Evolutionary conservation across 2,797 vertebrate species (phyloP), one percentile per base, ranked within the genome.

Genomic region (Lerista edwardsae): DNA sequence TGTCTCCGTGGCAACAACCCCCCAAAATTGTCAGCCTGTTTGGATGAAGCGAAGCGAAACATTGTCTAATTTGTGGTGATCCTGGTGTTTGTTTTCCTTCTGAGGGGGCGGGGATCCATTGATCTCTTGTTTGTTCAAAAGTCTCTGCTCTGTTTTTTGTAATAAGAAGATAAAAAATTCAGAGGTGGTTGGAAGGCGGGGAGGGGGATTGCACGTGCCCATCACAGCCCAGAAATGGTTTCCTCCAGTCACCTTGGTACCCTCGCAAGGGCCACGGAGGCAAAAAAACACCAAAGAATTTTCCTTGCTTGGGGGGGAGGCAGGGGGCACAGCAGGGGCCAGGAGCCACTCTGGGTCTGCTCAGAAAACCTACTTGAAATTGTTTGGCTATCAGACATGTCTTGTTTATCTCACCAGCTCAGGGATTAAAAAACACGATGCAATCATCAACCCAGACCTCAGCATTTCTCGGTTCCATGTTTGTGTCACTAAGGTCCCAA

Each of bases 41-140:
- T 95, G 96, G 97, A 97, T 96, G 96, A 97, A 97, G 96, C 96
- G 96, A 97, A 96, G 96, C 96, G 96, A 97, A 97, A 97, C 94
- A 94, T 93, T 93, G 91, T 94, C 94, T 94, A 93, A 93, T 95
- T 94, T 94, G 94, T 78, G 75, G 93, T 90, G 91, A 94, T 94
- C 93, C 90, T 90, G 91, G 89, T 93, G 92, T 92, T 93, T 94
- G 94, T 94, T 94, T 95, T 94, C 89, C 90, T 94, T 92, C 92
- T 69, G 87, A 90, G 90, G 90, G 91, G 93, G 85, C 79, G 90
- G 92, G 90, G 93, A 91, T 90, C 90, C 90, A 91, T 92, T 91
- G 93, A 94, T 92, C 93, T 87, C 83, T 94, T 93, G 91, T 94
- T 93, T 90, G 92, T 89, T 87, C 75, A 81, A 84, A 90, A 86